Conservation (phyloP, 2,797 vertebrate genomes). For the Helicolenus hilgendorfi region DNA sequence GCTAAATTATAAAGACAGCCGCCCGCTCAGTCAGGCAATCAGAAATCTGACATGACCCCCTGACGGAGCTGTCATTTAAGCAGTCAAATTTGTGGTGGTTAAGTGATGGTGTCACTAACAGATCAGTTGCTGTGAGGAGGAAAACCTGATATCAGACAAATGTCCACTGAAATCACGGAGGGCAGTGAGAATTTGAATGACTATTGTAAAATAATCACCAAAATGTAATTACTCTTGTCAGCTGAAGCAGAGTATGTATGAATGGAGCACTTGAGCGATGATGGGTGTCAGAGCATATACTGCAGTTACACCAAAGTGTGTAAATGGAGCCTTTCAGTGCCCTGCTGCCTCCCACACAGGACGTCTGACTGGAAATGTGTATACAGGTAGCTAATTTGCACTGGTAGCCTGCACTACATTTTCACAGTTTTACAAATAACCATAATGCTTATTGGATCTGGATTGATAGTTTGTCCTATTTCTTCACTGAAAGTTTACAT, state of each 20-base stretch:
- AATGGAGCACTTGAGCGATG: conserved; percentile 84
- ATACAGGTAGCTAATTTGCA: conserved; percentile 76
- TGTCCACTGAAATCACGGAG: conserved; percentile 69
- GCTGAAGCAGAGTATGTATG: conserved; percentile 76
- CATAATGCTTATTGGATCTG: conserved; percentile 25
- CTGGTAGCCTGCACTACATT: conserved; percentile 39
- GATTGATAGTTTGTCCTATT: conserved; percentile 14
- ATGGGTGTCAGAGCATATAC: conserved; percentile 83
- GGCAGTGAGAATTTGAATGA: conserved; percentile 79
- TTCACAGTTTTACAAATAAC: conserved; percentile 31
- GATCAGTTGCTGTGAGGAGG: conserved; percentile 68
- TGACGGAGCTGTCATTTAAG: conserved; percentile 51
- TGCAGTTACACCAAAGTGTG: conserved; percentile 88
- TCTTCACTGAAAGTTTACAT: conserved; percentile 7
- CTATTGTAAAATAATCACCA: conserved; percentile 83
- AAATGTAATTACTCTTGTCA: conserved; percentile 78
- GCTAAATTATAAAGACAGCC: conserved; percentile 13
- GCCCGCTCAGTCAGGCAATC: conserved; percentile 29
- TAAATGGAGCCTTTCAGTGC: conserved; percentile 88
- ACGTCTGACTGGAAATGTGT: conserved; percentile 72
- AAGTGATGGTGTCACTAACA: conserved; percentile 73
- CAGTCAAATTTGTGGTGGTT: conserved; percentile 41
- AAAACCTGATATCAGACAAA: conserved; percentile 68
- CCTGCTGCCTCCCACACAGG: conserved; percentile 82
- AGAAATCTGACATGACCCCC: conserved; percentile 38